Percentiles rank a stretch among this genome's conserved stretches.
phyloP scores from a whole-genome alignment of 2,797 vertebrate species.

The Enoplosus armatus region DNA sequence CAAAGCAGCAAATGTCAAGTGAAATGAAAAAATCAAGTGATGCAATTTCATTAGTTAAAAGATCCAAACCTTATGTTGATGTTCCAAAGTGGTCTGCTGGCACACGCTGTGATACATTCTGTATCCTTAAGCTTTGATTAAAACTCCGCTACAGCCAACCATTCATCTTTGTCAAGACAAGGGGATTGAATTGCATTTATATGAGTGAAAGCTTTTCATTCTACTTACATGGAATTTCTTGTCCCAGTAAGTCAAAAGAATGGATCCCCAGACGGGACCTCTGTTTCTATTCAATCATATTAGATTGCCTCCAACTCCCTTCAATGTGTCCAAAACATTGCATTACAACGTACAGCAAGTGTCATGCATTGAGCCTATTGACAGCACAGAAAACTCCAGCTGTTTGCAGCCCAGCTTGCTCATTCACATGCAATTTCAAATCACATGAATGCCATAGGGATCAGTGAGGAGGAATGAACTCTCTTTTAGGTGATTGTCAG shows the following conservation, averaged over 20 bases:
- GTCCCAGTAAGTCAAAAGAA: slow-evolving; percentile 66
- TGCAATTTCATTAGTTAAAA: slow-evolving; percentile 33
- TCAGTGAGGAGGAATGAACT: slow-evolving; percentile 60
- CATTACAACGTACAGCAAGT: slow-evolving; percentile 66
- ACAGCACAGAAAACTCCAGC: slow-evolving; percentile 63
- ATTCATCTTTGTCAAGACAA: slow-evolving; percentile 69
- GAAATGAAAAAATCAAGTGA: slow-evolving; percentile 12
- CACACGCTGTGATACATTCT: slow-evolving; percentile 41
- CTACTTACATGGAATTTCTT: slow-evolving; percentile 58
- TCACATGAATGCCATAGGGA: slow-evolving; percentile 55
- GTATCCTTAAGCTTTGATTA: slow-evolving; percentile 65
- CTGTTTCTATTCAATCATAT: slow-evolving; percentile 54
- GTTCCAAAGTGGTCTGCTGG: slow-evolving; percentile 68
- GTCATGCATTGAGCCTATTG: slow-evolving; percentile 49
- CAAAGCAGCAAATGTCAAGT: background rate
- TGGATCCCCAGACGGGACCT: slow-evolving; percentile 55
- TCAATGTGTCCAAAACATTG: slow-evolving; percentile 53
- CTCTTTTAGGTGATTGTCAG: slow-evolving; percentile 56
- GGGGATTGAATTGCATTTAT: slow-evolving; percentile 62
- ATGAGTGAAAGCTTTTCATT: slow-evolving; percentile 65
- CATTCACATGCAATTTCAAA: slow-evolving; percentile 69
- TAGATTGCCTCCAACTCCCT: slow-evolving; percentile 47
- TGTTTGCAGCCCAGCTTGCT: slow-evolving; percentile 59
- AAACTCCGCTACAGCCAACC: slow-evolving; percentile 60
- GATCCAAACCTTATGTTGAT: slow-evolving; percentile 49